A percentile compares a stretch with the other conserved stretches of the same genome.
These are phyloP conservation scores for Nibea coibor DNA, from an alignment of 2,113 vertebrate genomes.

Conservation along the genomic window DNA sequence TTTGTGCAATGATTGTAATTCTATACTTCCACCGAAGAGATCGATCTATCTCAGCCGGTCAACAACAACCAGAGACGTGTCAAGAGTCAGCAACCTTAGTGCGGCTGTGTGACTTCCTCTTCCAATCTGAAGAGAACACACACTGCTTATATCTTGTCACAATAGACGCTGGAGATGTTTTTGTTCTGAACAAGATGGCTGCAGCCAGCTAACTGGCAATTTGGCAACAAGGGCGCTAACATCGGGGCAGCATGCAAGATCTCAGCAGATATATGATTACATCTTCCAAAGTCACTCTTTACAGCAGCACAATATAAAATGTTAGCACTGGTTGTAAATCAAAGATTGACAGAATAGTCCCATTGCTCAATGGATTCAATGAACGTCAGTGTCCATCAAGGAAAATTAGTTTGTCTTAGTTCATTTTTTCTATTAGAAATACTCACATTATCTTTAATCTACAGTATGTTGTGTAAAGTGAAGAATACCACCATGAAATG, in stretches of 20 bases:
- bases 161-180: too few relatives aligned
- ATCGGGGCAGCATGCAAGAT: neutral
- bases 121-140: neutral
- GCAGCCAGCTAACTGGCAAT: constrained; percentile 1
- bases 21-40: neutral
- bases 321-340: neutral
- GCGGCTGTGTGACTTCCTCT: neutral
- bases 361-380: neutral
- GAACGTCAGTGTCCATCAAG: neutral
- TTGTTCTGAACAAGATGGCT: neutral
- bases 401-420: neutral
- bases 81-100: neutral
- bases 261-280: neutral
- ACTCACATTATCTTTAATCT: constrained; percentile 4
- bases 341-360: neutral
- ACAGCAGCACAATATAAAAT: neutral
- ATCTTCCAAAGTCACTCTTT: neutral
- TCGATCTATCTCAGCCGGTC: neutral
- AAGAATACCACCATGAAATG: constrained; percentile 17
- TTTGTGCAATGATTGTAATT: constrained; percentile 19
- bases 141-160: neutral
- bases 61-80: constrained; percentile 6
- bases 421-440: constrained; percentile 10
- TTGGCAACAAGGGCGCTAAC: too few relatives aligned
- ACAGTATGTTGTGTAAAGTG: neutral